Conservation (phyloP, 2,113 vertebrate species). For the Petrocephalus zakoni region DNA sequence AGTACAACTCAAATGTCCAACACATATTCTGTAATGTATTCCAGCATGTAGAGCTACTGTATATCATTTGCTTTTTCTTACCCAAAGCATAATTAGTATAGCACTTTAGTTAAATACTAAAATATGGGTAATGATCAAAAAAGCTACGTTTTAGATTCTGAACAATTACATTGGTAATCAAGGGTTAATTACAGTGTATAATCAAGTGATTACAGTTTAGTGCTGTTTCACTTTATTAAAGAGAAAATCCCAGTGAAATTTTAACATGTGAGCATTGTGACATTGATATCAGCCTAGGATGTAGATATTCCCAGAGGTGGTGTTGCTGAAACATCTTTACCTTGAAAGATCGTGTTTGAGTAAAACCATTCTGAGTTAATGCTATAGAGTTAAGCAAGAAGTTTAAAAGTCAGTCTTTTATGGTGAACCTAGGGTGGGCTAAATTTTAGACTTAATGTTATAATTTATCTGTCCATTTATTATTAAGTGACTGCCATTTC, state of each 20-base stretch:
- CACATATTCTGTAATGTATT: not conserved
- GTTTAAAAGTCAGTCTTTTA: not conserved
- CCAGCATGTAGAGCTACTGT: not conserved
- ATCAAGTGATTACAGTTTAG: not conserved
- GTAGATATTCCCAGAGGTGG: not conserved
- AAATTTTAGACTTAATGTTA: not conserved
- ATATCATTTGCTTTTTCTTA: not conserved
- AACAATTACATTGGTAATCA: constrained; percentile 41
- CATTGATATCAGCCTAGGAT: not conserved
- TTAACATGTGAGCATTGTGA: not conserved
- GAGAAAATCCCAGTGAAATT: not conserved
- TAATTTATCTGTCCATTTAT: not conserved
- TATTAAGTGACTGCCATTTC: not conserved
- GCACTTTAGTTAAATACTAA: not conserved
- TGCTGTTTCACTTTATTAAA: not conserved
- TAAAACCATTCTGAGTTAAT: not conserved
- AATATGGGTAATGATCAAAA: constrained; percentile 23
- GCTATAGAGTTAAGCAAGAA: not conserved
- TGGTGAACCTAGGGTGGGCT: not conserved
- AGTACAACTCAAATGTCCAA: not conserved
- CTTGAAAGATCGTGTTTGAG: not conserved
- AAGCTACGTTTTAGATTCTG: constrained; percentile 18
- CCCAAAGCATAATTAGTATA: not conserved
- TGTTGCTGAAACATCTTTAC: not conserved
- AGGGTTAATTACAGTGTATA: not conserved